Evolutionary conservation across 2,888 invertebrate genomes (phyloP), one percentile per base, ranked within the genome.

Genomic region (Metopia argyrocephala): DNA sequence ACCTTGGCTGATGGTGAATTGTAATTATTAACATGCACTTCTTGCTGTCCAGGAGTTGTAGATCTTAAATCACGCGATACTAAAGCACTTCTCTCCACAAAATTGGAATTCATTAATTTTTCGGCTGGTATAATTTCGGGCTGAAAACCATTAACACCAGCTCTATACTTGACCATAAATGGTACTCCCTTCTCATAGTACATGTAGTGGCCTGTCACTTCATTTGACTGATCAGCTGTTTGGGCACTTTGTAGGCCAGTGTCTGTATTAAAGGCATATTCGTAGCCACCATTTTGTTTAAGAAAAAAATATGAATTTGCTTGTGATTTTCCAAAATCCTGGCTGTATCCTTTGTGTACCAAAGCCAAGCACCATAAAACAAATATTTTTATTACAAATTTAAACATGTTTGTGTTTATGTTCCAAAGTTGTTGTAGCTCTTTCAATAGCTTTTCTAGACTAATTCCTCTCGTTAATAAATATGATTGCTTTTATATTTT

Each of bases 251-350:
- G 87, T 70, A 84, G 62, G 18, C 88, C 89, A 23, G 85, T 86
- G n/a, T 90, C 90, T 0, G 90, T 91, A 79, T 91, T 89, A 81
- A 87, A 89, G 27, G 89, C 88, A 79, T 87, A 89, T 57, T 87
- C 87, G 69, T 88, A 88, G 5, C 85, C 88, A 15, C 91, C 91
- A 84, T 91, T 89, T 64, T 70, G 78, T 52, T 81, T 81, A 25
- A 81, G 70, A 66, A 70, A 70, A 66, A 75, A 81, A 48, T 81
- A 81, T 4, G 81, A 78, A 15, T 56, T 81, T 23, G 81, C 69
- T 12, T 75, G 78, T 1, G 81, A 59, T 68, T 78, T 78, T 7
- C 45, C 65, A 23, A 76, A 68, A 62, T 65, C 61, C 59, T 69
- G 79, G 50, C 54, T 54, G 38, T 38, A 38, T 52, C 31, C 69